Conservation (phyloP, 30 jellyfish, hydroid and myxozoan species). For the Hydractinia echinata region DNA sequence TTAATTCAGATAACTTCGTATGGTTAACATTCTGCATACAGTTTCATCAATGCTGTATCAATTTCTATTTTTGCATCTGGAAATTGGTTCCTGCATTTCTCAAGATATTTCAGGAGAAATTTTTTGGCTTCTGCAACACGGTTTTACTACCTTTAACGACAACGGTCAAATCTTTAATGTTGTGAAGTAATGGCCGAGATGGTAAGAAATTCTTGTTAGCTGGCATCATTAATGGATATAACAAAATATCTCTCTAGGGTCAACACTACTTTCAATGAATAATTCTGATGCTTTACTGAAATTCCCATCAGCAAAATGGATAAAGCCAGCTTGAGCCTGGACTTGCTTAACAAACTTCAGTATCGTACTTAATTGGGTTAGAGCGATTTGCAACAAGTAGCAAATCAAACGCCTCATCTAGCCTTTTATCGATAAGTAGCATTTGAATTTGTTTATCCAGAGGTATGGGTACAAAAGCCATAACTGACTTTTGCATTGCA, state of each 20-base stretch:
- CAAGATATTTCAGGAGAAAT: slow-evolving; percentile 66
- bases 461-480: slow-evolving; percentile 65
- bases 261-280: slow-evolving; percentile 65
- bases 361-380: slow-evolving; percentile 46
- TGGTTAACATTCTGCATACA: slow-evolving; percentile 86
- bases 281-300: slow-evolving; percentile 57
- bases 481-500: slow-evolving; percentile 68
- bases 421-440: slow-evolving; percentile 74
- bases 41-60: slow-evolving; percentile 80
- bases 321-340: slow-evolving; percentile 83
- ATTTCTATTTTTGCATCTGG: slow-evolving; percentile 29
- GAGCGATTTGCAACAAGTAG: slow-evolving; percentile 62
- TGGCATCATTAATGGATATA: slow-evolving; percentile 90
- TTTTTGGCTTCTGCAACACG: slow-evolving; percentile 67
- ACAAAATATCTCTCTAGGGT: slow-evolving; percentile 68
- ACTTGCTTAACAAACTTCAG: slow-evolving; percentile 50
- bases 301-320: slow-evolving; percentile 51
- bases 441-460: slow-evolving; percentile 79
- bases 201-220: slow-evolving; percentile 64
- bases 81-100: slow-evolving; percentile 13
- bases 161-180: slow-evolving; percentile 65
- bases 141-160: slow-evolving; percentile 77
- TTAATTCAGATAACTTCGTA: slow-evolving; percentile 40
- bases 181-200: slow-evolving; percentile 72
- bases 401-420: slow-evolving; percentile 88